phyloP scores from a whole-genome alignment of 1,140 invertebrate species.

The Monochamus saltuarius region DNA sequence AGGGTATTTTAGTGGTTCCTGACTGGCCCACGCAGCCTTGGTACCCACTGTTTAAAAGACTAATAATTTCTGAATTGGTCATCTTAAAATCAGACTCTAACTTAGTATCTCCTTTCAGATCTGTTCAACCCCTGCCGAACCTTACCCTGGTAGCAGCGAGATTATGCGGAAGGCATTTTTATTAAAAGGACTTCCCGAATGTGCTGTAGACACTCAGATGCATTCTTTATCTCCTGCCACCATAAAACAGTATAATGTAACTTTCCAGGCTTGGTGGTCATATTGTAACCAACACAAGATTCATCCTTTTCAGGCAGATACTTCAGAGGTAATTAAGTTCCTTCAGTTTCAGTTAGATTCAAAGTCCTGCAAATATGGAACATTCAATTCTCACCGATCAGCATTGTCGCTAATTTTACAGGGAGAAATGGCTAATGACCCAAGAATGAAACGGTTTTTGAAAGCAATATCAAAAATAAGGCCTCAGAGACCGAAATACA shows the following conservation, averaged over 20 bases:
- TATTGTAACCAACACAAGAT: background rate
- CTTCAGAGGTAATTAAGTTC: no score
- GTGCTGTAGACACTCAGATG: slow-evolving; percentile 28
- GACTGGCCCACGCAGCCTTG: slow-evolving; percentile 45
- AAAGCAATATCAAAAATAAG: no score
- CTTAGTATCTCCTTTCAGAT: slow-evolving; percentile 26
- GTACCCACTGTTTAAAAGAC: slow-evolving; percentile 35
- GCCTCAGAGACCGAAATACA: no score
- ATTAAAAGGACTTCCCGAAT: slow-evolving; percentile 23
- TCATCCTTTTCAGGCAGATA: no score
- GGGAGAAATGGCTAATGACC: no score
- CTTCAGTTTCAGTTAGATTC: no score
- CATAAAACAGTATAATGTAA: slow-evolving; percentile 41
- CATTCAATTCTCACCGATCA: no score
- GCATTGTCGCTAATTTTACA: no score
- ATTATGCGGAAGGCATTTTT: slow-evolving; percentile 35
- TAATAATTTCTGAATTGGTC: slow-evolving; percentile 21
- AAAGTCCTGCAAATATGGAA: no score
- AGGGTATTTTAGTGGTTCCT: slow-evolving; percentile 42
- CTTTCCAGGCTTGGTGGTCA: slow-evolving; percentile 16
- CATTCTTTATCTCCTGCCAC: slow-evolving; percentile 36
- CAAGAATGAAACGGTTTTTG: no score
- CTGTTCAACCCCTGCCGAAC: slow-evolving; percentile 29
- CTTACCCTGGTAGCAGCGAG: slow-evolving; percentile 39
- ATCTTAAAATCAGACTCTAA: slow-evolving; percentile 26